Evolutionary conservation across 1,140 invertebrate species (phyloP).

Genomic region (Amphibalanus amphitrite): DNA sequence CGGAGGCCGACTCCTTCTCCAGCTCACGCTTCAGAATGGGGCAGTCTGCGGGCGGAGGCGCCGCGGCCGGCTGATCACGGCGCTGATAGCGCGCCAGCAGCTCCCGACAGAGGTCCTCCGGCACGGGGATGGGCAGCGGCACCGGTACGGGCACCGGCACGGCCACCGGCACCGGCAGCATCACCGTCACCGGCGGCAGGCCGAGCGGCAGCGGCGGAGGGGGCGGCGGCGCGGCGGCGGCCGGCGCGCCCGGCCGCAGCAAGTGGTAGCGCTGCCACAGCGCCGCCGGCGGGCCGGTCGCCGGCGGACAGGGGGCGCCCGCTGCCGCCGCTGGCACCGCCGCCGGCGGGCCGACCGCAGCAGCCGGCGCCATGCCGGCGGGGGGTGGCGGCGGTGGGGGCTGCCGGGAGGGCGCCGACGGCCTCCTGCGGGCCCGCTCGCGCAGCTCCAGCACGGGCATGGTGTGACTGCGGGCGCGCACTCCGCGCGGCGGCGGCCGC

Average conservation of each 20-base stretch:
- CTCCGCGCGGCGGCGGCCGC: conserved; percentile 27
- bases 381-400: conserved; percentile 3
- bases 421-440: conserved; percentile 27
- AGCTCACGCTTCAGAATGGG: background rate
- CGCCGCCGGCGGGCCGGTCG: conserved; percentile 18
- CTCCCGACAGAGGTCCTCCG: background rate
- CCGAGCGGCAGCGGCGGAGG: too few species aligned
- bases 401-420: too few species aligned
- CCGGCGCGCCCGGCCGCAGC: conserved; percentile 19
- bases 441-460: conserved; percentile 30
- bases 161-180: background rate
- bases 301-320: conserved; percentile 9
- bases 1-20: background rate
- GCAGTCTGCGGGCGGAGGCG: background rate
- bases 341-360: background rate
- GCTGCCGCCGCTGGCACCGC: background rate
- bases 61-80: too few species aligned
- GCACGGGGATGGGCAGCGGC: background rate
- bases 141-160: background rate
- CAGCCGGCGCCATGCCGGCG: conserved; percentile 8
- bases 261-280: conserved; percentile 18
- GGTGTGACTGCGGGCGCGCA: conserved; percentile 37
- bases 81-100: background rate
- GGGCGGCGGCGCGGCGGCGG: conserved; percentile 26
- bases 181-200: conserved; percentile 3